These are phyloP conservation scores for Ornithoptera priamus DNA, from an alignment of 2,888 invertebrate genomes.

Conservation along the genomic window DNA sequence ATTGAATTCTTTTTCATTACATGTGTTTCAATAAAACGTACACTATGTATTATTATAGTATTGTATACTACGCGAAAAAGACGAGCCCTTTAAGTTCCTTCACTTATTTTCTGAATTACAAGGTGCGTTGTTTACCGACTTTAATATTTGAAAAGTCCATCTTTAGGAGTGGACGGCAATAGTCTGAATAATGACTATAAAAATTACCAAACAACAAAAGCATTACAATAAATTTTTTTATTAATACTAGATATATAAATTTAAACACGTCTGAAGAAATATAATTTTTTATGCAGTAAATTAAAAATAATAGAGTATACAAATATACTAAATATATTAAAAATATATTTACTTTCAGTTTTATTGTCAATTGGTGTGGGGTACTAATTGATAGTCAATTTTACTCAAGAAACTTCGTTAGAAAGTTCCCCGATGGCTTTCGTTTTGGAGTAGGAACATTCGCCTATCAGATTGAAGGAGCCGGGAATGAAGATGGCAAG, in stretches of 20 bases:
- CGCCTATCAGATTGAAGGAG: conserved; percentile 75
- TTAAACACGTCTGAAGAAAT: not conserved
- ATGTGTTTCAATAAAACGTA: too few relatives aligned
- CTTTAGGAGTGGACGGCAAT: too few relatives aligned
- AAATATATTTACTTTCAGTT: not conserved
- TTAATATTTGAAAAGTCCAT: too few relatives aligned
- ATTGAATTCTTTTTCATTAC: too few relatives aligned
- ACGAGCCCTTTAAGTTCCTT: too few relatives aligned
- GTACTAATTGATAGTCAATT: not conserved
- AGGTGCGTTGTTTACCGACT: too few relatives aligned
- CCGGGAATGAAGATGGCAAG: conserved; percentile 70
- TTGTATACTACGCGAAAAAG: too few relatives aligned
- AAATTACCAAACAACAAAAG: not conserved
- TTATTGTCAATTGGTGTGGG: not conserved
- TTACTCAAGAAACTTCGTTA: conserved; percentile 26
- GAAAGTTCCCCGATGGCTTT: conserved; percentile 48
- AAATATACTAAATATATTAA: not conserved
- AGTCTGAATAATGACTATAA: too few relatives aligned
- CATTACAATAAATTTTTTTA: not conserved
- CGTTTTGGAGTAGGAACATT: conserved; percentile 45
- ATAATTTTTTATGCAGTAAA: not conserved
- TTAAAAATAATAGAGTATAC: not conserved
- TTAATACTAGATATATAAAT: not conserved
- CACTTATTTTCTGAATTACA: too few relatives aligned
- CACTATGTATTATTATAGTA: too few relatives aligned